These are phyloP conservation scores for Sylvicola cinctus DNA, from an alignment of 2,888 invertebrate species.

Conservation along the genomic window DNA sequence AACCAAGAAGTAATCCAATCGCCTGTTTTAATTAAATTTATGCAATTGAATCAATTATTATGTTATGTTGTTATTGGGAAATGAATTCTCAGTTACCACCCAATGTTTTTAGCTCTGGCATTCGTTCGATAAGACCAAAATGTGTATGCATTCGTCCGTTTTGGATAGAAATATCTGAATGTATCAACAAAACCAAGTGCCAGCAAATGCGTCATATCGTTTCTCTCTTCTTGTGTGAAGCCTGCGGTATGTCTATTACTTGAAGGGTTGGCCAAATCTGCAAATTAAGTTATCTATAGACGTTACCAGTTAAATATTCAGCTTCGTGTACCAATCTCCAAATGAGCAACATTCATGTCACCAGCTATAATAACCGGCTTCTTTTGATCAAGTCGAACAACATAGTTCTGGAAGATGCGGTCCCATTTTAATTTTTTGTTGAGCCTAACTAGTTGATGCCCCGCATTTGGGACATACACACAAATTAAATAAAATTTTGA, in stretches of 20 bases:
- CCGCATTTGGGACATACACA: slow-evolving; percentile 91
- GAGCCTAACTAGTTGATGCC: slow-evolving; percentile 67
- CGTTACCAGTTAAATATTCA: too few relatives aligned
- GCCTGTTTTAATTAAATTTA: too few relatives aligned
- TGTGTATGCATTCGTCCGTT: slow-evolving; percentile 62
- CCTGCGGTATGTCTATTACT: slow-evolving; percentile 84
- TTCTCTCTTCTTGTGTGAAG: slow-evolving; percentile 85
- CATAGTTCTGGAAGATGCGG: slow-evolving; percentile 50
- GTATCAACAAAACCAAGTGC: slow-evolving; percentile 70
- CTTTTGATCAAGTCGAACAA: slow-evolving; percentile 57
- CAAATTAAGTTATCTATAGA: too few relatives aligned
- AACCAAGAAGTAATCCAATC: slow-evolving; percentile 87
- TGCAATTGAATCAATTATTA: too few relatives aligned
- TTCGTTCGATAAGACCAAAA: slow-evolving; percentile 92
- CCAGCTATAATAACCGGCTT: slow-evolving; percentile 93
- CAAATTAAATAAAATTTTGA: slow-evolving; percentile 75
- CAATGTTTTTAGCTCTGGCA: slow-evolving; percentile 72
- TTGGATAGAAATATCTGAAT: slow-evolving; percentile 71
- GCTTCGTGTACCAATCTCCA: too few relatives aligned
- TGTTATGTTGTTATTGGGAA: too few relatives aligned
- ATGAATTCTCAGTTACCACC: slow-evolving; percentile 64
- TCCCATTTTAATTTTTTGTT: slow-evolving; percentile 85
- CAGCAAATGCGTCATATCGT: slow-evolving; percentile 71
- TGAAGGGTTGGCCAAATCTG: slow-evolving; percentile 88
- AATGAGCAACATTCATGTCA: slow-evolving; percentile 94